These are phyloP conservation scores for Parus major DNA, from an alignment of 2,113 vertebrate species.

Conservation along the genomic window DNA sequence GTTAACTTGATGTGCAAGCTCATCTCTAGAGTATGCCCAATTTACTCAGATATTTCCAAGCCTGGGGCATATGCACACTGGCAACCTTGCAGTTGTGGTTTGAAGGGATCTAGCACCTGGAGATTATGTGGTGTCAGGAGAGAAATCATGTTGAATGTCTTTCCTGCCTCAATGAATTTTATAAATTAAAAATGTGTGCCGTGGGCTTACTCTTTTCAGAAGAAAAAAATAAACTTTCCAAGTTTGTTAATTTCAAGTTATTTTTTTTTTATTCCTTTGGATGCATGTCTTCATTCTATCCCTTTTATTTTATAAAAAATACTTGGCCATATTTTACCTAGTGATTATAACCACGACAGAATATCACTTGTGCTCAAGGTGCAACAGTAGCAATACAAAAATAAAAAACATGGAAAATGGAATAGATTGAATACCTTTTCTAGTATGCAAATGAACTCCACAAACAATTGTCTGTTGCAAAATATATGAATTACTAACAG, in stretches of 20 bases:
- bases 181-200: slow-evolving; percentile 50
- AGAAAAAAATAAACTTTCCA: not conserved
- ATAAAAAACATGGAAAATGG: not conserved
- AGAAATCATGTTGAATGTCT: not conserved
- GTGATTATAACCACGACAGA: not conserved
- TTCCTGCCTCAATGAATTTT: slow-evolving; percentile 16
- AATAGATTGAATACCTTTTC: not conserved
- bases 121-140: not conserved
- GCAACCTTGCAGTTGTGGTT: not conserved
- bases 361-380: not conserved
- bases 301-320: not conserved
- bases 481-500: slow-evolving; percentile 8
- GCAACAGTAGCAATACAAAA: not conserved
- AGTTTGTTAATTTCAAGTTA: not conserved
- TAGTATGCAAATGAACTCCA: not conserved
- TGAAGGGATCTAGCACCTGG: slow-evolving; percentile 27
- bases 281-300: not conserved
- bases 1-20: slow-evolving; percentile 10
- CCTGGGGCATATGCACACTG: not conserved
- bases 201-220: slow-evolving; percentile 8
- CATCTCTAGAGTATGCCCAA: not conserved
- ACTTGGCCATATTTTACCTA: not conserved
- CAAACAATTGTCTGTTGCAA: not conserved
- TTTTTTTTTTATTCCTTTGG: not conserved
- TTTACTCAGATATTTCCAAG: slow-evolving; percentile 1